Evolutionary conservation across 2,797 vertebrate species (phyloP).

Genomic region (Oryzias dopingdopingensis): DNA sequence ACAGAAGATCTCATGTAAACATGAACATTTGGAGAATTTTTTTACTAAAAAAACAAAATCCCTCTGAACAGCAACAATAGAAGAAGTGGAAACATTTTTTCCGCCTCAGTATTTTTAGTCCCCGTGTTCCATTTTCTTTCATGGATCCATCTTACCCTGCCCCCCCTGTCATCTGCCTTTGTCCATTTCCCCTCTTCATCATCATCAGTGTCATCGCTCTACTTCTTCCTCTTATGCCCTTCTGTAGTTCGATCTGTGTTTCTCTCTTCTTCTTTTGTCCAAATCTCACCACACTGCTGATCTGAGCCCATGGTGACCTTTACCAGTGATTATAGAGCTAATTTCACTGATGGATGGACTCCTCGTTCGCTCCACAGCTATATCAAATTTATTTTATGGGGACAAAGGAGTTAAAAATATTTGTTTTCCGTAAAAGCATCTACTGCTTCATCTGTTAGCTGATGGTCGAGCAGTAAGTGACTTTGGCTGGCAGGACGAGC

Average conservation of each 20-base stretch:
- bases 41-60: no score
- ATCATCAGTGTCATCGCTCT: slow-evolving; percentile 35
- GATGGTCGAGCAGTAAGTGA: slow-evolving; percentile 10
- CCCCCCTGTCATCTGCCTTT: slow-evolving; percentile 16
- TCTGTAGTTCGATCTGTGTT: slow-evolving; percentile 3
- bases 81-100: slow-evolving; percentile 1
- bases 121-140: slow-evolving; percentile 4
- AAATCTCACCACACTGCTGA: slow-evolving; percentile 10
- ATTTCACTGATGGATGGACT: slow-evolving; percentile 36
- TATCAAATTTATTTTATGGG: slow-evolving; percentile 13
- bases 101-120: slow-evolving; percentile 6
- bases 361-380: slow-evolving; percentile 34
- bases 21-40: no score
- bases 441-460: slow-evolving; percentile 6
- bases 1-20: no score
- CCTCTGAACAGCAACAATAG: neutral
- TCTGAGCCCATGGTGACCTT: slow-evolving; percentile 51
- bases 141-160: slow-evolving; percentile 21
- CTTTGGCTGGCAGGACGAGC: slow-evolving; percentile 16
- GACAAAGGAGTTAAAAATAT: neutral
- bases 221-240: slow-evolving; percentile 4
- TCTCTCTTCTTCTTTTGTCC: slow-evolving; percentile 15
- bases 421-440: neutral
- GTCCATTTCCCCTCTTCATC: slow-evolving; percentile 29
- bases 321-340: slow-evolving; percentile 52